A percentile compares a stretch with the other conserved stretches of the same genome.
Conservation (phyloP, 2,797 vertebrate species). For the Esox masquinongy region DNA sequence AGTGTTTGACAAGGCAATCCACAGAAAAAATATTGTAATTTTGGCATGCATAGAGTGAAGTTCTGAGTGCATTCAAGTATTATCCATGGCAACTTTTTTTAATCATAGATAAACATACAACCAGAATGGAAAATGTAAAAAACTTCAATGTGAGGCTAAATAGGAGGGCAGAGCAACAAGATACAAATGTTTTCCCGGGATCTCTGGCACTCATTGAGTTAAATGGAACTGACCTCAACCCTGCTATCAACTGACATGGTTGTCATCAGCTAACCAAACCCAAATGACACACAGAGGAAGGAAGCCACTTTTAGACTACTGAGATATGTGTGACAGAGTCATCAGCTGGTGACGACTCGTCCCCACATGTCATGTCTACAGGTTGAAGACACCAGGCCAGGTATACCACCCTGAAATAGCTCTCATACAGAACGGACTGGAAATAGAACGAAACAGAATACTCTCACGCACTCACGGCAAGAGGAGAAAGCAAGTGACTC, state of each 20-base stretch:
- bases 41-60: no score
- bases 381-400: constrained; percentile 3
- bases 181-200: background rate
- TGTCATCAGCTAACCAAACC: background rate
- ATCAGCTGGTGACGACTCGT: constrained; percentile 10
- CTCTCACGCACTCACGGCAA: background rate
- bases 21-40: no score
- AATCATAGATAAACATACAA: no score
- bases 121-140: no score
- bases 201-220: no score
- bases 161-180: no score
- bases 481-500: background rate
- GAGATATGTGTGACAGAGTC: background rate
- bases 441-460: constrained; percentile 22
- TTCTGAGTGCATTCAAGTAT: no score
- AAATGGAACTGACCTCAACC: no score
- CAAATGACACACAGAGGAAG: background rate
- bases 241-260: background rate
- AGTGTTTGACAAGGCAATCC: no score
- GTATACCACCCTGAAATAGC: constrained; percentile 5
- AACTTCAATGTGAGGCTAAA: no score
- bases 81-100: no score
- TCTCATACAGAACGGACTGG: constrained; percentile 2
- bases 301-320: background rate
- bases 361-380: constrained; percentile 10